Evolutionary conservation across 1,140 invertebrate genomes (phyloP).

Genomic region (Cotesia typhae): DNA sequence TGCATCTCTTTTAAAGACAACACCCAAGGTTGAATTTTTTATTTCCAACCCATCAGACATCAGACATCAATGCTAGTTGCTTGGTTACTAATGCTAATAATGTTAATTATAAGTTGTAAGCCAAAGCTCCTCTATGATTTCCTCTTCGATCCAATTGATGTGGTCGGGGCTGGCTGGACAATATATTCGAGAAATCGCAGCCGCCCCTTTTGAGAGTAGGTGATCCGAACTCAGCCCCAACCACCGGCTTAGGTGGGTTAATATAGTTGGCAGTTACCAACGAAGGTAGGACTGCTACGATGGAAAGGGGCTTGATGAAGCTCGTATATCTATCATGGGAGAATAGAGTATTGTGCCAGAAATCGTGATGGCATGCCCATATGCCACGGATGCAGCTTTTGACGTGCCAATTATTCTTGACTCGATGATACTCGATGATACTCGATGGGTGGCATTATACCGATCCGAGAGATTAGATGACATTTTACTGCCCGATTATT

Average conservation of each 20-base stretch:
- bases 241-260: constrained; percentile 46
- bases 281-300: constrained; percentile 8
- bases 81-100: too few relatives aligned
- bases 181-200: not conserved
- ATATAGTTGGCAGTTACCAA: constrained; percentile 44
- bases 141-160: too few relatives aligned
- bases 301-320: constrained; percentile 45
- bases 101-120: too few relatives aligned
- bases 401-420: constrained; percentile 48
- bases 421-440: constrained; percentile 33
- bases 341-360: constrained; percentile 54
- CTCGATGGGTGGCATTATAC: constrained; percentile 18
- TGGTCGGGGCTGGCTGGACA: too few relatives aligned
- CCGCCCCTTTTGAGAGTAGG: constrained; percentile 4
- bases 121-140: too few relatives aligned
- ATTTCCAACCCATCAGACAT: not conserved
- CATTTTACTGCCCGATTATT: not conserved
- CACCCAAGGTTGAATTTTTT: not conserved
- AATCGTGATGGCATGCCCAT: constrained; percentile 54
- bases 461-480: constrained; percentile 1
- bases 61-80: too few relatives aligned
- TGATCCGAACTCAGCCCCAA: not conserved
- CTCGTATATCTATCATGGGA: constrained; percentile 54
- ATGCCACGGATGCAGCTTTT: constrained; percentile 43
- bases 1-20: not conserved